A percentile compares a stretch with the other conserved stretches of the same genome.
These are phyloP conservation scores for Acanthochromis polyacanthus DNA, from an alignment of 2,113 vertebrate genomes.

Conservation along the genomic window DNA sequence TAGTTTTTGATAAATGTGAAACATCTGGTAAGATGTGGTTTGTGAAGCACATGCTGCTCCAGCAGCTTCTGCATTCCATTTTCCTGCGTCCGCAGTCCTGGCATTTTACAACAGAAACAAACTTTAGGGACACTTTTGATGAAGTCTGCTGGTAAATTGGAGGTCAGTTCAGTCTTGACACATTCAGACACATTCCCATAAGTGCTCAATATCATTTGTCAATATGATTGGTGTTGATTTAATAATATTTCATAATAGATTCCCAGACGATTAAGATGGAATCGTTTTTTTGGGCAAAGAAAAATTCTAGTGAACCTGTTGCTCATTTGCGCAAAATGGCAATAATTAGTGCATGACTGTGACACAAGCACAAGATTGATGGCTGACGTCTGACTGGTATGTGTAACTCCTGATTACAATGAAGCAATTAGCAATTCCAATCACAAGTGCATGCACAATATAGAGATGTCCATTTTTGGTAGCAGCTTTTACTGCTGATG, in stretches of 20 bases:
- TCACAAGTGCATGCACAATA: not conserved
- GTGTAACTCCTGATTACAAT: not conserved
- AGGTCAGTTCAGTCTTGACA: not conserved
- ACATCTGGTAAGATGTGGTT: not conserved
- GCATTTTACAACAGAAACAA: not conserved
- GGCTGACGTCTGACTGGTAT: too few species aligned
- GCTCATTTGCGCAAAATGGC: not conserved
- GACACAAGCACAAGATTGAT: not conserved
- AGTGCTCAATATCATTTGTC: not conserved
- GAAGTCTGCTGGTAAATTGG: not conserved
- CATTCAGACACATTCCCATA: not conserved
- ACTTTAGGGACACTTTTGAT: not conserved
- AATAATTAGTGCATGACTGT: not conserved
- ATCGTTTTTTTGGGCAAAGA: too few species aligned
- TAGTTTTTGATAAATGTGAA: not conserved
- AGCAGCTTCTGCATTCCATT: not conserved
- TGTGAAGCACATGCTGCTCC: not conserved
- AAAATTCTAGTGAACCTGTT: slow-evolving; percentile 16
- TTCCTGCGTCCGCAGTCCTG: not conserved
- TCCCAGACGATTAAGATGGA: not conserved
- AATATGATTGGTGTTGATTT: not conserved
- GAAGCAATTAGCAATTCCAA: not conserved
- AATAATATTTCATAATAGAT: not conserved
- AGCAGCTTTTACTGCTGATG: not conserved
- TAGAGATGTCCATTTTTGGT: not conserved